These are phyloP conservation scores for Dasysyrphus tricinctus DNA, from an alignment of 2,888 invertebrate species.

Conservation along the genomic window DNA sequence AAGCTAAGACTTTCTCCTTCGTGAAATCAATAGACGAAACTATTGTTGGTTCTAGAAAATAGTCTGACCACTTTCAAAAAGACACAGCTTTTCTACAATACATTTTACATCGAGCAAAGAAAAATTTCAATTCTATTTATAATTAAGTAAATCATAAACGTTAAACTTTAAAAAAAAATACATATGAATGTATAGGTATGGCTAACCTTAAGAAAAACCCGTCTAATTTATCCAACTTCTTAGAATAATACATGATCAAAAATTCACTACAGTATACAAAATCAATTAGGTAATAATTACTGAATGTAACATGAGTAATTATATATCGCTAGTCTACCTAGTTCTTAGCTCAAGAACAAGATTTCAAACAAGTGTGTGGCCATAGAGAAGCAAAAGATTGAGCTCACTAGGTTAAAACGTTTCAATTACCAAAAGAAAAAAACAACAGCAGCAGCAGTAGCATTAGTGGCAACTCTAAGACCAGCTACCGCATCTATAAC, in stretches of 20 bases:
- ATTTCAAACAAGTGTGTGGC: conserved; percentile 33
- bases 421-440: conserved; percentile 46
- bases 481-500: not conserved
- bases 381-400: conserved; percentile 36
- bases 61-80: no score
- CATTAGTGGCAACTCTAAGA: conserved; percentile 2
- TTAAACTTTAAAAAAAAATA: no score
- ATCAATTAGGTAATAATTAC: conserved; percentile 59
- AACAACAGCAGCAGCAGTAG: conserved; percentile 30
- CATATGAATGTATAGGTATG: no score
- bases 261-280: not conserved
- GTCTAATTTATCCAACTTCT: not conserved
- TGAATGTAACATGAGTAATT: conserved; percentile 50
- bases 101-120: no score
- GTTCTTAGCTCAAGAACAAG: conserved; percentile 48
- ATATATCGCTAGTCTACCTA: conserved; percentile 37
- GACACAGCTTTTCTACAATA: no score
- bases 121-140: no score
- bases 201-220: no score
- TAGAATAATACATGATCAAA: conserved; percentile 9
- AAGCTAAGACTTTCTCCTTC: no score
- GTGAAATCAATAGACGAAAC: no score
- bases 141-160: no score
- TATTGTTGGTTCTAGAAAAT: no score
- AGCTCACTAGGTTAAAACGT: conserved; percentile 65